Base-by-base conservation (phyloP, 2,797 vertebrate species). In the Scleropages formosus region DNA sequence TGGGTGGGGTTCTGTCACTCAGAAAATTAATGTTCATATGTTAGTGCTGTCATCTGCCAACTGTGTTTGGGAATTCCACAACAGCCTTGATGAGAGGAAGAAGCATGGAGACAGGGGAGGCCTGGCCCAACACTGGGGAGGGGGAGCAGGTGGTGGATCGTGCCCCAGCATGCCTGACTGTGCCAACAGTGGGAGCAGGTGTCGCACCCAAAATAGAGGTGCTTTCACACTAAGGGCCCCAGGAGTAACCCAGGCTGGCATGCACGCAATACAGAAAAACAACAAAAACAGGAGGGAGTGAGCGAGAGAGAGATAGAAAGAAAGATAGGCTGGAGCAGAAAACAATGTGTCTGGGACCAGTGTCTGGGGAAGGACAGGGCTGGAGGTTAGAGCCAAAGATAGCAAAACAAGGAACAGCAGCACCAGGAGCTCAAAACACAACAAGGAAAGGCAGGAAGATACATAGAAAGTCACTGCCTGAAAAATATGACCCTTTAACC, bases 61-160 rank as follows among this genome's bases (percentile, higher is more conserved):
- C 39, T 39, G 31, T 39, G 2, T 39, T 6, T 39, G 31, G 31
- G 31, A 39, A 39, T 39, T 39, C 31, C n/a, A n/a, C n/a, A n/a
- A n/a, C n/a, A n/a, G n/a, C n/a, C 31, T n/a, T 39, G 6, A 39
- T 31, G 39, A 39, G 39, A 39, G 31, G 31, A n/a, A 39, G 24
- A 56, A 49, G 44, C 26, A 78, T 16, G 70, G 13, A 0, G 9
- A n/a, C 62, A 70, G 10, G 11, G 56, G 46, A 31, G 75, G 68
- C 49, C 69, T 81, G 78, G 83, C 74, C 75, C 80, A 74, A 65
- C 53, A 67, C 75, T 24, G 31, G 31, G 31, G 31, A 56, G 77
- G 66, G 51, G 79, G 77, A 81, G 86, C 84, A 90, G 86, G 86
- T 89, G 86, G 84, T 76, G 81, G 79, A 73, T 79, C 56, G 4